Base-by-base conservation (phyloP, 2,113 vertebrate genomes). In the Hyla sarda region DNA sequence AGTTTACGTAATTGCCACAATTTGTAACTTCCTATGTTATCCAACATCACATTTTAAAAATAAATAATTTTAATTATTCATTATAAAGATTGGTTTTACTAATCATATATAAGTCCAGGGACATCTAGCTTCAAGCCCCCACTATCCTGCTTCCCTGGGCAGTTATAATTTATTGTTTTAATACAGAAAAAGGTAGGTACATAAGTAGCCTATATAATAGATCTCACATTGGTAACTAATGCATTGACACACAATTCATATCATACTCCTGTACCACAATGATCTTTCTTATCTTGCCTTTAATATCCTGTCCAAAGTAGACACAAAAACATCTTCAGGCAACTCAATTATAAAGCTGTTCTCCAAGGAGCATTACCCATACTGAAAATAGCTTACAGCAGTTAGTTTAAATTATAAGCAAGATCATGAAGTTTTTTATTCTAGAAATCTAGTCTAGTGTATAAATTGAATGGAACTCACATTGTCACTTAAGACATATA, bases 281-380 rank as follows among this genome's bases (percentile, higher is more conserved):
- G 11, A 56, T 56, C 28, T 54, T 78, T 50, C 50, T 56, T 78
- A 78, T 78, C 76, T 34, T 78, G 30, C 11, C 50, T 32, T 82
- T 52, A 82, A 71, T 69, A 82, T 82, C 28, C 41, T 32, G 47
- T 82, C 47, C 45, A 69, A 52, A 69, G 30, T 50, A 82, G 52
- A 50, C 28, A 50, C 60, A 69, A 82, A 67, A 52, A 71, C 81
- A 71, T 50, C 81, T 82, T 23, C 41, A 82, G 79, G 79, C 79
- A 65, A 82, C 60, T 82, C 79, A 82, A 82, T 65, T 82, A 65
- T 82, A 82, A 82, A 37, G 56, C 60, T 67, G n/a, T 21, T 82
- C 60, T 67, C 58, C 25, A 48, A 65, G 60, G 79, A 82, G 62
- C 47, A 71, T 69, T 82, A 82, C 41, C 30, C 19, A 82, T 19